Evolutionary conservation across 1,140 invertebrate genomes (phyloP), one percentile per base, ranked within the genome.

Genomic region (Scaptomyza pallida): DNA sequence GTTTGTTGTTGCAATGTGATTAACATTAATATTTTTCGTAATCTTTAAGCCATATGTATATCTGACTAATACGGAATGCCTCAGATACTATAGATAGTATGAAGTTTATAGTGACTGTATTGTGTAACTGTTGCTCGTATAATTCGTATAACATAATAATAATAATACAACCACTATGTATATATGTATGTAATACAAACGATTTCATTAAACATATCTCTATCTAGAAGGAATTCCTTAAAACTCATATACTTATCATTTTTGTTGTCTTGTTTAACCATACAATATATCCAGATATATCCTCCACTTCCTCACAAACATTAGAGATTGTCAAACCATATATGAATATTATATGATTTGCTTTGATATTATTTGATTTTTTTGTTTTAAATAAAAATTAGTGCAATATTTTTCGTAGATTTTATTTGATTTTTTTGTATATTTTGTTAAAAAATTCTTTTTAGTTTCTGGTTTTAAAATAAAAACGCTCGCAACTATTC

Each of bases 141-240:
- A 47, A 33, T 30, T 64, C 23, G 41, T 30, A 26, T 43, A 43
- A 23, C 44, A 69, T 19, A 21, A 40, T 40, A 62, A 43, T 17
- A 35, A 69, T 19, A 21, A 40, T 40, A 62, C 37, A 51, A 62
- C 23, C 65, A 69, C 41, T 54, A 69, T 69, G 65, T 69, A 62
- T 69, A 69, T 69, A 69, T 69, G 59, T 62, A 62, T 69, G 43
- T 55, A 63, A 63, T 55, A 45, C 65, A 23, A n/a, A 69, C 19
- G 33, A 69, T 55, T 63, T 61, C 13, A 48, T 67, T 60, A 43
- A n/a, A 60, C 21, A 51, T 67, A 30, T 30, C n/a, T n/a, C n/a
- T n/a, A n/a, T n/a, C n/a, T n/a, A n/a, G n/a, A n/a, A 30, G 26
- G 35, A 67, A 50, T 44, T 51, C 37, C 35, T 40, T 35, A 45